Evolutionary conservation across 1,140 invertebrate species (phyloP), one percentile per base, ranked within the genome.

Genomic region (Colletes latitarsis): DNA sequence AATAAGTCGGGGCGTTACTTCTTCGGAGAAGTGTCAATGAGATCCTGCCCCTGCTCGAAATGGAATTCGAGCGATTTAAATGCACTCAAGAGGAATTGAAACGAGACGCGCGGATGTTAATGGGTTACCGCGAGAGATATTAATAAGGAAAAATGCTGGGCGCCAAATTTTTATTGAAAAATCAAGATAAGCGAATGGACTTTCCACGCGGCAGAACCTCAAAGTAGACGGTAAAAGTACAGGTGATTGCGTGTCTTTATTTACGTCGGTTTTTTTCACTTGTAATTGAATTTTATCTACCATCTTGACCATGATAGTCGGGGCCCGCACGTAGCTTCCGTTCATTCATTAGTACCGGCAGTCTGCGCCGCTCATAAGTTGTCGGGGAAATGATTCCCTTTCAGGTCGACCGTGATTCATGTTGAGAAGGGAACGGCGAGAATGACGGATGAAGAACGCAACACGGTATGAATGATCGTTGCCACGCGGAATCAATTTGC

Each of bases 281-380:
- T n/a, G 52, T 75, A 82, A 86, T 85, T 85, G 84, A 84, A 87
- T 82, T 80, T 87, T 87, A 84, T 88, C 86, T 84, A 49, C 62
- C 77, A 86, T 84, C 85, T 78, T 75, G 46, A 19, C 15, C 62
- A 39, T 49, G 82, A 83, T 87, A 88, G 82, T 72, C 84, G 72
- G 83, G 55, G 6, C 68, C 66, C 52, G 57, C 49, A 17, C 14
- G 41, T 62, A 80, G 86, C 86, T 88, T 84, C 86, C 72, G 86
- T 88, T 74, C 75, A 66, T 80, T 78, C 79, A 58, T 63, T 82
- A 69, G 63, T 86, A 82, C 49, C 71, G 63, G 68, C 66, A 58
- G 60, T 46, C 57, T 14, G 63, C 30, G 19, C n/a, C 30, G 68
- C 62, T 70, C 80, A 76, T 86, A 86, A 75, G 77, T 86, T 70